Conservation (phyloP, 2,797 vertebrate genomes). For the Poeciliopsis turneri region DNA sequence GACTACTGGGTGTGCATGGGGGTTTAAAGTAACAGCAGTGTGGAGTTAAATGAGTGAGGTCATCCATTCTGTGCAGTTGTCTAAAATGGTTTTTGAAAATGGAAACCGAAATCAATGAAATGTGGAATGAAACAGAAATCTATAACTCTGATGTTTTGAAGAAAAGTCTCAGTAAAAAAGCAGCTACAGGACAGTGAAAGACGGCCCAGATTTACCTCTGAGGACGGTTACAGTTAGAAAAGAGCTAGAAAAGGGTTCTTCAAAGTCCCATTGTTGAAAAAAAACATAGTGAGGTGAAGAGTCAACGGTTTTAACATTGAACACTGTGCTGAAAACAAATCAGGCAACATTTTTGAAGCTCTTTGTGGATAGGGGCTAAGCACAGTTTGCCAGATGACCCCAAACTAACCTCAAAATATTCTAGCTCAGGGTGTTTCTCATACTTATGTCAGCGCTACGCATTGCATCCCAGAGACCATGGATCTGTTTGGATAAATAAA, state of each 20-base stretch:
- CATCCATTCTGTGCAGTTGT: not conserved
- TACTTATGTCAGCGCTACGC: not conserved
- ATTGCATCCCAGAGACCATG: not conserved
- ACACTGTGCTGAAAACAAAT: not conserved
- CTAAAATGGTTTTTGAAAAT: not conserved
- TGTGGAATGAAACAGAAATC: not conserved
- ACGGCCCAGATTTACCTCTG: not conserved
- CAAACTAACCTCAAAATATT: not conserved
- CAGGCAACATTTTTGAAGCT: not conserved
- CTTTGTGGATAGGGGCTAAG: not conserved
- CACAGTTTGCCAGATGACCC: not conserved
- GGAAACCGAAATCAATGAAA: not conserved
- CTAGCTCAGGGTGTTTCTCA: not conserved
- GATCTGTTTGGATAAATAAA: not conserved
- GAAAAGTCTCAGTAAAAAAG: not conserved
- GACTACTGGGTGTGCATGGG: not conserved
- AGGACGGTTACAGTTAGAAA: not conserved
- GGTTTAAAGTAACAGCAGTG: not conserved
- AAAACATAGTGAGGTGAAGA: not conserved
- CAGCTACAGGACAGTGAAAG: not conserved
- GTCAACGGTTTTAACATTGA: not conserved
- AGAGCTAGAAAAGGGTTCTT: not conserved
- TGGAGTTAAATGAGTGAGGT: not conserved
- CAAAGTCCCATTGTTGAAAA: not conserved
- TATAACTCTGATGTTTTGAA: not conserved